Evolutionary conservation across 30 jellyfish, hydroid and myxozoan genomes (phyloP), one percentile per base, ranked within the genome.

Genomic region (Hydractinia symbiolongicarpus): DNA sequence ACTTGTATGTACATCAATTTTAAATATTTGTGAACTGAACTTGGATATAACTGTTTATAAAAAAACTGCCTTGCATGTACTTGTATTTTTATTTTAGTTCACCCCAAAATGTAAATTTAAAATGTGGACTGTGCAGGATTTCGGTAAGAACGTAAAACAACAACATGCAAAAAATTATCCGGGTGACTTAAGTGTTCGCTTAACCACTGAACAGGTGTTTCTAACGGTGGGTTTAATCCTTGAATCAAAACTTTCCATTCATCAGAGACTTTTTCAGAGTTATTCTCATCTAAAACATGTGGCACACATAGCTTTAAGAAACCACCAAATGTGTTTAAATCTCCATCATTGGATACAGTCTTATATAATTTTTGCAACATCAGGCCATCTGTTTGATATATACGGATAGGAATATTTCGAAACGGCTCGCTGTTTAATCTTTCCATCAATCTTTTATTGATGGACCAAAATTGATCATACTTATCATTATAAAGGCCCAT

Each of bases 171-270:
- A 67, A 93, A 93, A 76, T 93, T 93, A 61, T 93, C 98, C 4
- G 98, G 98, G 73, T 93, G 95, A 61, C 98, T 93, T 64, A 93
- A 81, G 62, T 93, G 98, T 81, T 93, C 98, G 58, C 98, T 93
- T 53, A 93, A 79, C 98, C 98, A 93, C 85, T 93, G 98, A 77
- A 88, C 82, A 55, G 98, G 98, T 53, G 98, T 87, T 20, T 87
- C 95, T 66, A 93, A 19, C 52, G 95, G 95, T 16, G 98, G 98
- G 54, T 80, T 91, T 19, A 93, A 67, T 3, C 98, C 98, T 81
- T 93, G 98, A 1, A 87, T 61, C 51, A 93, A 55, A 6, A 93
- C 55, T 58, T 79, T 83, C 95, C 96, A 93, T 61, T 84, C 78
- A 20, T 70, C 69, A 52, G 88, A 58, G 5, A 66, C 17, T 44